phyloP scores from a whole-genome alignment of 2,888 invertebrate genomes.

The Periphyllus acericola region DNA sequence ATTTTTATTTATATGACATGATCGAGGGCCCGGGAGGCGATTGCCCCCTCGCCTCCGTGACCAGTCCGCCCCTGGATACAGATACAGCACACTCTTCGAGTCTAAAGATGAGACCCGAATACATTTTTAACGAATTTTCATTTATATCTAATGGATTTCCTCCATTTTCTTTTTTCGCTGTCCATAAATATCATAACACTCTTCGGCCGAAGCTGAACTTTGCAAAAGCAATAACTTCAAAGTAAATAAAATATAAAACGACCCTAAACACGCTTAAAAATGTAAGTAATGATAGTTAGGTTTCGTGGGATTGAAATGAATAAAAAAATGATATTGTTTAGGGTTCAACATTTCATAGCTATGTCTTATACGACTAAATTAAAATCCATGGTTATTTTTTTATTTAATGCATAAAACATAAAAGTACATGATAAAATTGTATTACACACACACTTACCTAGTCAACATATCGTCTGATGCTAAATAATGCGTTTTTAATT shows the following conservation, averaged over 20 bases:
- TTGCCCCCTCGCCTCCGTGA: no score
- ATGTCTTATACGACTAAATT: background rate
- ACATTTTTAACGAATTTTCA: background rate
- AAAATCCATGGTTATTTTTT: no score
- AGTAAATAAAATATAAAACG: background rate
- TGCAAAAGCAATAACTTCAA: background rate
- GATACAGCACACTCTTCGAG: background rate
- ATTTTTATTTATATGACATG: no score
- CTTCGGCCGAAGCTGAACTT: background rate
- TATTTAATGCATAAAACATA: no score
- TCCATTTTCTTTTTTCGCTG: background rate
- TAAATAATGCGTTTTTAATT: no score
- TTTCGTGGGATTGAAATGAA: background rate
- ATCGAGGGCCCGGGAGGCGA: no score
- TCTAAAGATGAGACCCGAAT: background rate
- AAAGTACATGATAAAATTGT: no score
- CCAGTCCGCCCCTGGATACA: no score
- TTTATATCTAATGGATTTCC: constrained; percentile 2
- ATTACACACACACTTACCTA: no score
- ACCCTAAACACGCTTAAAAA: background rate
- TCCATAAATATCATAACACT: background rate
- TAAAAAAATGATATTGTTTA: background rate
- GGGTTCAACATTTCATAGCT: background rate
- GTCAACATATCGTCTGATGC: no score
- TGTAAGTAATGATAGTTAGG: background rate